A percentile compares a stretch with the other conserved stretches of the same genome.
These are phyloP conservation scores for Taxidea taxus DNA, from an alignment of 2,113 vertebrate species.

Conservation along the genomic window DNA sequence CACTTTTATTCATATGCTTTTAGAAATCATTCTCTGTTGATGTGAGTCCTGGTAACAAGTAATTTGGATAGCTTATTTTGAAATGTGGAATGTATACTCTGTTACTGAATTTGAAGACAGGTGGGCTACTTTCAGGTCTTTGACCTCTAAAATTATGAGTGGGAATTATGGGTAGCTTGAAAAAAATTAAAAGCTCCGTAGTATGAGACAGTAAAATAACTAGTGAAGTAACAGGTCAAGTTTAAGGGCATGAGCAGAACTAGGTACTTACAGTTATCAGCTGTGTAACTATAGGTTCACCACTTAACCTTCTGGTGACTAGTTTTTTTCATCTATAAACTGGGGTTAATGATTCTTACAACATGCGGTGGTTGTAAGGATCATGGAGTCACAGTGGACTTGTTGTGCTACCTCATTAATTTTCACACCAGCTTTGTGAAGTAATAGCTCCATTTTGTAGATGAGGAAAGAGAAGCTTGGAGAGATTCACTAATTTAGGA, in stretches of 20 bases:
- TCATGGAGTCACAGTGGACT: neutral
- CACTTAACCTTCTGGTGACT: neutral
- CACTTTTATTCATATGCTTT: neutral
- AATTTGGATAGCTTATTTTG: conserved; percentile 22
- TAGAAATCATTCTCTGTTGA: neutral
- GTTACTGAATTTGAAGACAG: conserved; percentile 27
- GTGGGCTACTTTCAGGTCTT: neutral
- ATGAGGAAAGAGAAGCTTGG: conserved; percentile 14
- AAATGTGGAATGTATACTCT: conserved; percentile 37
- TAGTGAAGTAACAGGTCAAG: neutral
- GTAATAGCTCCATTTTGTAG: neutral
- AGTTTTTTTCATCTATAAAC: conserved; percentile 1
- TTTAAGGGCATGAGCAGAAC: neutral
- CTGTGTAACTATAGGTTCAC: neutral
- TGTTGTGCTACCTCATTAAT: neutral
- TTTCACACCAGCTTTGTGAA: neutral
- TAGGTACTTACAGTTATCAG: neutral
- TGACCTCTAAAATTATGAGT: neutral
- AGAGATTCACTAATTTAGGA: neutral
- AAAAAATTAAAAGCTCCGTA: neutral
- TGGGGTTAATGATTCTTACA: conserved; percentile 15
- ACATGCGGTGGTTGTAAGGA: neutral
- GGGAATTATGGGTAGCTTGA: conserved; percentile 21
- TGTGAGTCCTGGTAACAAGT: neutral
- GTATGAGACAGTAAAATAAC: neutral